Conservation (phyloP, 2,888 invertebrate genomes). For the Trichopoda pennipes region DNA sequence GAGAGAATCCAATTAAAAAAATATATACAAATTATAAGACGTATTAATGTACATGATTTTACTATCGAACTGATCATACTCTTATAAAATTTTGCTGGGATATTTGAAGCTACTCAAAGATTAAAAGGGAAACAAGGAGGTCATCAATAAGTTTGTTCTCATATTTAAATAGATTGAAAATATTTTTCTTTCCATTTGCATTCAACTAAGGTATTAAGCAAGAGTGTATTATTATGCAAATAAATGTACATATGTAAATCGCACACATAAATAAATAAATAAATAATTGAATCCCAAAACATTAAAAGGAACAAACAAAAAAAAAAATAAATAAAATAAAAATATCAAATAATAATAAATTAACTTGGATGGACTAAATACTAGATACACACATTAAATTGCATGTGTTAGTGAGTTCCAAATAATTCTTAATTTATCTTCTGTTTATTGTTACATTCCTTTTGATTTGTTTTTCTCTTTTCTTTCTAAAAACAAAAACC, state of each 20-base stretch:
- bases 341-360: constrained; percentile 39
- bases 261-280: constrained; percentile 12
- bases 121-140: constrained; percentile 1
- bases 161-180: constrained; percentile 18
- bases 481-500: not conserved
- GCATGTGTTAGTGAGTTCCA: no score
- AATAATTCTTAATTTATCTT: not conserved
- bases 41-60: no score
- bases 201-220: not conserved
- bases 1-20: no score
- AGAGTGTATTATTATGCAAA: not conserved
- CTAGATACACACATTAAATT: no score
- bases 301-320: not conserved
- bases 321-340: constrained; percentile 7
- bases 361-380: constrained; percentile 10
- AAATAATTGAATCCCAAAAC: constrained; percentile 10
- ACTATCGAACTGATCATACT: not conserved
- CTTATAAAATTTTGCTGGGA: constrained; percentile 9
- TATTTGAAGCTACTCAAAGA: not conserved
- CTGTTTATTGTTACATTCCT: not conserved
- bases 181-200: constrained; percentile 13
- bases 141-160: constrained; percentile 13
- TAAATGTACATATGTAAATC: not conserved
- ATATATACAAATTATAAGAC: no score
- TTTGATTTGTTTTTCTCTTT: not conserved